Evolutionary conservation across 2,113 vertebrate genomes (phyloP).

Genomic region (Tretioscincus oriximinensis): DNA sequence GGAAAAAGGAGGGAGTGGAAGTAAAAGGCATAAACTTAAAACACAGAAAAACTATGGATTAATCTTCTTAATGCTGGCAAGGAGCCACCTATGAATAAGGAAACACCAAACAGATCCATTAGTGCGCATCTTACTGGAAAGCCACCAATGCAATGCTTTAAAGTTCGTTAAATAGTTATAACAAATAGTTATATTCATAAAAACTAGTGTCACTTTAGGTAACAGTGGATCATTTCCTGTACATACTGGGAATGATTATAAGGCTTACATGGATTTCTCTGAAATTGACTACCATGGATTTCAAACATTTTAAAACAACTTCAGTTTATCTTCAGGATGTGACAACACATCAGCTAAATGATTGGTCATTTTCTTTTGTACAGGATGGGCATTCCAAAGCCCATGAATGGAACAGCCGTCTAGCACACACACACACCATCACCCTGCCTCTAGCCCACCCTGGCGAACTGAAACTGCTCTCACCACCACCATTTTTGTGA

Average conservation of each 20-base stretch:
- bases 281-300: too few relatives aligned
- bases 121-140: slow-evolving; percentile 19
- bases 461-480: too few relatives aligned
- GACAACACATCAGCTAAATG: too few relatives aligned
- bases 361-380: too few relatives aligned
- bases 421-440: too few relatives aligned
- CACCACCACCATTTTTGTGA: too few relatives aligned
- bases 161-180: neutral
- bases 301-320: too few relatives aligned
- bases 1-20: slow-evolving; percentile 78
- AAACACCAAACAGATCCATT: slow-evolving; percentile 32
- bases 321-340: too few relatives aligned
- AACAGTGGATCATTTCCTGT: neutral
- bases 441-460: too few relatives aligned
- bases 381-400: too few relatives aligned
- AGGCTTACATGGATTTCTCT: too few relatives aligned
- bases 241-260: neutral
- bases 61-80: slow-evolving; percentile 16
- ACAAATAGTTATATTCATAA: slow-evolving; percentile 21
- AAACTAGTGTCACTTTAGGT: neutral
- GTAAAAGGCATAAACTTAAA: slow-evolving; percentile 81
- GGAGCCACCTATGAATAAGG: slow-evolving; percentile 22
- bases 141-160: neutral
- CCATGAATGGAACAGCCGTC: too few relatives aligned
- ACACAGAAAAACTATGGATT: slow-evolving; percentile 46